Conservation (phyloP, 2,113 vertebrate species). For the Deroptyus accipitrinus region DNA sequence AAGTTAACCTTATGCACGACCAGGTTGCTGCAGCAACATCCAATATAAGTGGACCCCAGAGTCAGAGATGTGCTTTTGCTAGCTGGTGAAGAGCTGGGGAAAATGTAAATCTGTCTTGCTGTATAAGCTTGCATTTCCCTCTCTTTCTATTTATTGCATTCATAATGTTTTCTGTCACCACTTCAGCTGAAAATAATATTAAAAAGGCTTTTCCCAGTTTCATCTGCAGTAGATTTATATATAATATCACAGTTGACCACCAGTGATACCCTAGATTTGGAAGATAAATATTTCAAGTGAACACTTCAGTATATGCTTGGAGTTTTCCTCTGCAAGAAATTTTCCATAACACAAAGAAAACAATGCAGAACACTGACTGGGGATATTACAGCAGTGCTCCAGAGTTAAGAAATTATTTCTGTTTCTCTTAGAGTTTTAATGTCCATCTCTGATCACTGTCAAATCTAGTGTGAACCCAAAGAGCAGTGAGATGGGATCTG, state of each 20-base stretch:
- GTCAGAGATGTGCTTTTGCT: not conserved
- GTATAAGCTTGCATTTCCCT: not conserved
- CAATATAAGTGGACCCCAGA: not conserved
- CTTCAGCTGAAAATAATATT: slow-evolving; percentile 8
- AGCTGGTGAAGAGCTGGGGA: not conserved
- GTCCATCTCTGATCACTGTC: not conserved
- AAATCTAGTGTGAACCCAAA: not conserved
- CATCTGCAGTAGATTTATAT: not conserved
- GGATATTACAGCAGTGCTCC: not conserved
- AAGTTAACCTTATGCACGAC: not conserved
- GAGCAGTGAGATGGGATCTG: not conserved
- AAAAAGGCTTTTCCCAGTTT: not conserved
- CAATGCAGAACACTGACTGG: not conserved
- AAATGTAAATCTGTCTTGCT: not conserved
- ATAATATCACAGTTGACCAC: not conserved
- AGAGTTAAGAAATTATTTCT: not conserved
- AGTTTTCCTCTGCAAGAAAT: not conserved
- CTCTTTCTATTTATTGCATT: slow-evolving; percentile 6
- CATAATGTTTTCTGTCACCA: not conserved
- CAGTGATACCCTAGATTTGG: not conserved
- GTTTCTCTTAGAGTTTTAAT: not conserved
- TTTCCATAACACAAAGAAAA: not conserved
- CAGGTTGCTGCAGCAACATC: not conserved
- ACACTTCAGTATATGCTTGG: not conserved
- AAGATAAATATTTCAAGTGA: not conserved